A percentile compares a stretch with the other conserved stretches of the same genome.
Evolutionary conservation across 2,888 invertebrate species (phyloP).

Genomic region (Muscina levida): DNA sequence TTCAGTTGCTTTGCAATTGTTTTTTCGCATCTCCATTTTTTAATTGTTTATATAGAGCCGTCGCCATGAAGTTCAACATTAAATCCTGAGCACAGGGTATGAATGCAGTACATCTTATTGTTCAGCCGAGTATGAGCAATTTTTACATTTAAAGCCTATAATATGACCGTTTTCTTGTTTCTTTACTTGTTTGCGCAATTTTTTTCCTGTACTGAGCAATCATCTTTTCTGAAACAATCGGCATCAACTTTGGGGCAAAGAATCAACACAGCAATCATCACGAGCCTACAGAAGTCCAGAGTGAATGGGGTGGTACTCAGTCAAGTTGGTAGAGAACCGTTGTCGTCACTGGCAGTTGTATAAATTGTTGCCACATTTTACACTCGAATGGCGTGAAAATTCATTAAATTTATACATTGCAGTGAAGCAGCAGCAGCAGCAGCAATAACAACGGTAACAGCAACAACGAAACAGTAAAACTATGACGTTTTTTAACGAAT

Average conservation of each 20-base stretch:
- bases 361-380: constrained; percentile 75
- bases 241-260: constrained; percentile 1
- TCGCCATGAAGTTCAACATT: constrained; percentile 54
- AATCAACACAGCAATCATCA: constrained; percentile 7
- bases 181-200: constrained; percentile 18
- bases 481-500: too few relatives aligned
- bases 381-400: constrained; percentile 78
- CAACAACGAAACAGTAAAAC: too few relatives aligned
- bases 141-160: not conserved
- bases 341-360: constrained; percentile 48
- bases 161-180: not conserved
- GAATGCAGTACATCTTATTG: not conserved
- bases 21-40: constrained; percentile 65
- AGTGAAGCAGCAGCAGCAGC: too few relatives aligned
- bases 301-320: too few relatives aligned
- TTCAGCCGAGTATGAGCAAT: not conserved
- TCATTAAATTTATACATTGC: constrained; percentile 74
- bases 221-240: constrained; percentile 47
- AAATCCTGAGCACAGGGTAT: not conserved
- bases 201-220: constrained; percentile 26
- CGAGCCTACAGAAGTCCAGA: too few relatives aligned
- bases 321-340: not conserved
- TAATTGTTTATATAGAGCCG: constrained; percentile 67
- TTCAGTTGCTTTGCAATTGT: constrained; percentile 29
- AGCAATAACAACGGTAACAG: too few relatives aligned